These are phyloP conservation scores for Scelioninae gen. 2 DNA, from an alignment of 2,888 invertebrate species.

Conservation along the genomic window DNA sequence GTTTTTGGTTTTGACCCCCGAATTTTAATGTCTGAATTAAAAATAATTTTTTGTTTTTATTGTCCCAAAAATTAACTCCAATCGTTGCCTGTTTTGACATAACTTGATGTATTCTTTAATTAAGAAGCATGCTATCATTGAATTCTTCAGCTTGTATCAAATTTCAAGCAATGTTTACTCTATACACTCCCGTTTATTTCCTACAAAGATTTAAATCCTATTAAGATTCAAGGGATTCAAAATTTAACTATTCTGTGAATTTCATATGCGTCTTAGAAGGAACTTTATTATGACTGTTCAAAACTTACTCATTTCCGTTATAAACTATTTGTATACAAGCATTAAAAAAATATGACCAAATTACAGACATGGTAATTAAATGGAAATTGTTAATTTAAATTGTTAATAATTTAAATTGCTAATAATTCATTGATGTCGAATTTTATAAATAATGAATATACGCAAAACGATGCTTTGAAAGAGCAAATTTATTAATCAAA, in stretches of 20 bases:
- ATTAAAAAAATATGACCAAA: background rate
- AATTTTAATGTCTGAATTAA: too few species aligned
- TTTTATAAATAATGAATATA: too few species aligned
- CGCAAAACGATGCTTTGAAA: too few species aligned
- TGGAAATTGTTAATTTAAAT: too few species aligned
- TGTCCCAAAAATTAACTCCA: slow-evolving; percentile 42
- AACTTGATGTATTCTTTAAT: slow-evolving; percentile 33
- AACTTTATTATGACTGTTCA: slow-evolving; percentile 34
- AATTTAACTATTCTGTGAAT: slow-evolving; percentile 46
- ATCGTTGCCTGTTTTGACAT: slow-evolving; percentile 17
- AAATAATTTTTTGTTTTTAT: too few species aligned
- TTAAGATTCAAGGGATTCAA: slow-evolving; percentile 44
- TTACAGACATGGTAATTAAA: too few species aligned
- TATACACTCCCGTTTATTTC: slow-evolving; percentile 39
- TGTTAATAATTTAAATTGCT: too few species aligned
- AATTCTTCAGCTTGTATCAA: slow-evolving; percentile 45
- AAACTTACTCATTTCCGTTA: slow-evolving; percentile 27
- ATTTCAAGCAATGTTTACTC: slow-evolving; percentile 33
- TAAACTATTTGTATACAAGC: slow-evolving; percentile 15
- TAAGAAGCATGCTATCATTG: slow-evolving; percentile 38
- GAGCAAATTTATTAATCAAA: too few species aligned
- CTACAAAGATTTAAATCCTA: slow-evolving; percentile 43
- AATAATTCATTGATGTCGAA: too few species aligned
- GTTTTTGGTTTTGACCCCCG: too few species aligned
- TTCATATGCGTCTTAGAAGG: slow-evolving; percentile 28